Conservation (phyloP, 2,797 vertebrate species). For the Lates japonicus region DNA sequence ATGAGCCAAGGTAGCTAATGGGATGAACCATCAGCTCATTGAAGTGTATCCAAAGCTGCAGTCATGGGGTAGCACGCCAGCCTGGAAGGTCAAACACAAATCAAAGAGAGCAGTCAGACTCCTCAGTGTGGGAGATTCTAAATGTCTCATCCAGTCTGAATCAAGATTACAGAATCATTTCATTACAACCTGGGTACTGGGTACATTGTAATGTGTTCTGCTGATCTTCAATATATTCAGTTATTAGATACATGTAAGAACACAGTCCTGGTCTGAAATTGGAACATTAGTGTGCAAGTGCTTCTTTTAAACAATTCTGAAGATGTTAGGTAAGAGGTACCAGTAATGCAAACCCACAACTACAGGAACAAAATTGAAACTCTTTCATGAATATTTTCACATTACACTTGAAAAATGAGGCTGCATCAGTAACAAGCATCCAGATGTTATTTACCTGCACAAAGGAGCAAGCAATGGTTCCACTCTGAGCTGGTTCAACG, state of each 20-base stretch:
- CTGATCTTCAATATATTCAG: neutral
- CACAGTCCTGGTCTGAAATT: neutral
- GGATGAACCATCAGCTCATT: slow-evolving; percentile 99
- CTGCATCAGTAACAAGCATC: neutral
- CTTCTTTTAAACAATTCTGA: too few species aligned
- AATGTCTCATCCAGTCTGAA: neutral
- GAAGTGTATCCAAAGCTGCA: slow-evolving; percentile 97
- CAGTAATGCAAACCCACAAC: neutral
- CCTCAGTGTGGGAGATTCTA: neutral
- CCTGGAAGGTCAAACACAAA: slow-evolving; percentile 79
- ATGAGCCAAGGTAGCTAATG: slow-evolving; percentile 96
- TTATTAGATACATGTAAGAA: neutral
- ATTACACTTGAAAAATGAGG: neutral
- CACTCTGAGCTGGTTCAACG: slow-evolving; percentile 97
- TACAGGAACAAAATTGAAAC: neutral
- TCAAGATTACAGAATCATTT: neutral
- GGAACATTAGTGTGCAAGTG: neutral
- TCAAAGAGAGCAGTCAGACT: neutral
- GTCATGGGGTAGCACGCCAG: slow-evolving; percentile 96
- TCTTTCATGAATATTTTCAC: neutral
- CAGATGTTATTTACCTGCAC: slow-evolving; percentile 87
- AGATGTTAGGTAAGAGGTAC: too few species aligned
- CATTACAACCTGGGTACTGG: too few species aligned
- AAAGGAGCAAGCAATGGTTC: slow-evolving; percentile 97
- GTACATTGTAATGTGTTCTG: neutral